Conservation (phyloP, 2,888 invertebrate species). For the Ormyrus pomaceus region DNA sequence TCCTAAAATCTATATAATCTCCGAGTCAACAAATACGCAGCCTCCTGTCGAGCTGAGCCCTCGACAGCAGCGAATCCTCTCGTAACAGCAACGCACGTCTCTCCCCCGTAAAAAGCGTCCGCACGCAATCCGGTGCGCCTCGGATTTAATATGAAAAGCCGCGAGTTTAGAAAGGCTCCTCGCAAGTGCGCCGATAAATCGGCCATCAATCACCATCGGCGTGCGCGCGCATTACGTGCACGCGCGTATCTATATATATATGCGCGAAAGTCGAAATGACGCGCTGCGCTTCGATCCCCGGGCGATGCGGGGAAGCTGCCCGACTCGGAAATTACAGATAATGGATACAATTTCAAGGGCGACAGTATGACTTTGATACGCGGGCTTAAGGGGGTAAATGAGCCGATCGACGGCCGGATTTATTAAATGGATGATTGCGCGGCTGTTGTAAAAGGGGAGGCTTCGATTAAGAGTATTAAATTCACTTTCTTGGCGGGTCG, state of each 20-base stretch:
- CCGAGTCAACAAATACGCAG: too few relatives aligned
- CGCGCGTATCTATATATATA: slow-evolving; percentile 16
- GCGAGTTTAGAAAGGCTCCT: too few relatives aligned
- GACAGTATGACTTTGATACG: slow-evolving; percentile 12
- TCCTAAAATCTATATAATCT: too few relatives aligned
- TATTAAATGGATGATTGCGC: slow-evolving; percentile 40
- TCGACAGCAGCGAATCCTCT: too few relatives aligned
- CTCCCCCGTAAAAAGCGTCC: too few relatives aligned
- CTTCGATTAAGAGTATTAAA: too few relatives aligned
- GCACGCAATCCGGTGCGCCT: too few relatives aligned
- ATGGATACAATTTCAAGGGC: slow-evolving; percentile 36
- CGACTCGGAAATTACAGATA: slow-evolving; percentile 46
- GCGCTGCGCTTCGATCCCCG: slow-evolving; percentile 7
- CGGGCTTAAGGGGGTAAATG: neutral
- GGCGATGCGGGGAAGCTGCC: slow-evolving; percentile 30
- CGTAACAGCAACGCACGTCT: too few relatives aligned
- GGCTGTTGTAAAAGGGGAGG: too few relatives aligned
- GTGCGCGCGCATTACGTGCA: slow-evolving; percentile 35
- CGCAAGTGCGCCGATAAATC: slow-evolving; percentile 18
- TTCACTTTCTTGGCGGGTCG: too few relatives aligned
- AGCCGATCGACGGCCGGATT: neutral
- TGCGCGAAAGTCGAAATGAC: slow-evolving; percentile 28
- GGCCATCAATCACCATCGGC: slow-evolving; percentile 50
- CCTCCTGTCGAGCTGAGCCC: too few relatives aligned
- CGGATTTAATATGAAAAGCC: too few relatives aligned